Base-by-base conservation (phyloP, 2,113 vertebrate species). In the Trichomycterus rosablanca region DNA sequence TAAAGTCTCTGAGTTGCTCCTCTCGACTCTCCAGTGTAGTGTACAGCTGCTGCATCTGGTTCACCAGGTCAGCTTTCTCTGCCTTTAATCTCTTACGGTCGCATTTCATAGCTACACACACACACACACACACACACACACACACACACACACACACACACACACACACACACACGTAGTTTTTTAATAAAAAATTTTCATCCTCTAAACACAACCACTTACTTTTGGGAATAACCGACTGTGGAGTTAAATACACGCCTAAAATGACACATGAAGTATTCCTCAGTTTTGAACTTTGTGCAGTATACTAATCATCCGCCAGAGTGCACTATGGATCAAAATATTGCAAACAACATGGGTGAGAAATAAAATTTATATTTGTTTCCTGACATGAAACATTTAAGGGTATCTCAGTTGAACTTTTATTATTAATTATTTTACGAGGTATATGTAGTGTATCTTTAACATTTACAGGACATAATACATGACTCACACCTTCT, bases 31-130 rank as follows among this genome's bases (percentile, higher is more conserved):
- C 92, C 78, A 93, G 79, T 0, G 91, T 93, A 67, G 90, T 85
- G 0, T 93, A 93, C 12, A 93, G 85, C 86, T 93, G 90, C 76
- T 93, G 89, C 92, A 93, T 93, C 79, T 93, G 91, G 76, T 85
- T 92, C 67, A 90, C 86, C 76, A 93, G 78, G 82, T 93, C 91
- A 0, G 88, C 84, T 74, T 93, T 93, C 80, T 93, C 92, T 0
- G 77, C 87, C 79, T 93, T 93, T 71, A 93, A 81, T 28, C 92
- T 87, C 73, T 90, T 92, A 39, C 92, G 88, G 66, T 93, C 92
- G 0, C 88, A 88, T 59, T 92, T 93, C 92, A 93, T 93, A 75
- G 92, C 92, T 93, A 48, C 12, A 61, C 19, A 68, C 34, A 52
- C n/a, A 46, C 28, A 67, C 7, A 59, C 44, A 50, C 35, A 44